Base-by-base conservation (phyloP, 1,140 invertebrate species). In the Pachypeltis micranthus region DNA sequence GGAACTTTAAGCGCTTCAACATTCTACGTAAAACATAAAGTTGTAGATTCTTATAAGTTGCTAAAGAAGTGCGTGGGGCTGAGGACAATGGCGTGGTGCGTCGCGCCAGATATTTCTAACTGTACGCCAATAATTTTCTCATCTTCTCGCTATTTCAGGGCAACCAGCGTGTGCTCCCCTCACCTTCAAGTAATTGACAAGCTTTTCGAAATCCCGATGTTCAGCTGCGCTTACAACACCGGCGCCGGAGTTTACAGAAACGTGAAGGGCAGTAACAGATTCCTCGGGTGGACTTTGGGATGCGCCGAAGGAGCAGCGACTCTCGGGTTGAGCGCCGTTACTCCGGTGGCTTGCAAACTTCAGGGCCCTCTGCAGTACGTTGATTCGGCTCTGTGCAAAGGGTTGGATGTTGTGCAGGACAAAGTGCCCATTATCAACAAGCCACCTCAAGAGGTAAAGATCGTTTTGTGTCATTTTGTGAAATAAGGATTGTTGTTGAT, bases 381-480 rank as follows among this genome's bases (percentile, higher is more conserved):
- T 14, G 88, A 91, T 72, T 78, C 79, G 51, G 76, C 88, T 23
- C 78, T 90, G 29, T 90, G 86, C 72, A 85, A 83, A 70, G 85
- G 85, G 25, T 79, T 91, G 47, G 86, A 90, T 69, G 80, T 87
- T 4, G 82, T 90, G 0, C 87, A 89, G 69, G 79, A 87, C 67
- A 80, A 81, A 65, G 81, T 88, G n/a, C 87, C 87, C 0, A 80
- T 83, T 0, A 82, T 90, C 54, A 81, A 87, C 73, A 73, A 89
- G 62, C 84, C 85, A 3, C 87, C 87, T 1, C 79, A 88, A 76
- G 79, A 84, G 74, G 88, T 90, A 77, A n/a, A n/a, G n/a, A n/a
- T n/a, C n/a, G n/a, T n/a, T n/a, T n/a, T n/a, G n/a, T n/a, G n/a
- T n/a, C n/a, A n/a, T n/a, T n/a, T n/a, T n/a, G n/a, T n/a, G n/a